A percentile compares a stretch with the other conserved stretches of the same genome.
Conservation (phyloP, 1,140 invertebrate genomes). For the Procambarus clarkii region DNA sequence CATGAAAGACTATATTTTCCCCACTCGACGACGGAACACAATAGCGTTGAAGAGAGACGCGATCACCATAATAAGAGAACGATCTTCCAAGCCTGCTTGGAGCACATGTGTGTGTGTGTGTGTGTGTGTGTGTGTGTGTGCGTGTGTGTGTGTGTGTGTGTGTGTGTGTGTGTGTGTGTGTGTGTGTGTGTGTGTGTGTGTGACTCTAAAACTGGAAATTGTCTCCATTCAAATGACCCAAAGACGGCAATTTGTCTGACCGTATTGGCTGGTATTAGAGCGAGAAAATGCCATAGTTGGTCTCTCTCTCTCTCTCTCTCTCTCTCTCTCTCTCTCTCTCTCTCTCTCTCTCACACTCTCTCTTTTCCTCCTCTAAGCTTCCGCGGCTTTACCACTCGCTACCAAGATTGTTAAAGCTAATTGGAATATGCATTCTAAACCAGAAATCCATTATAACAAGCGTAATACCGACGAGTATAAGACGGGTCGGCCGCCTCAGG, state of each 20-base stretch:
- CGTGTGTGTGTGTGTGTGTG: no score
- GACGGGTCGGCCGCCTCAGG: neutral
- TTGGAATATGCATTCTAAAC: conserved; percentile 20
- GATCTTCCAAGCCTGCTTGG: no score
- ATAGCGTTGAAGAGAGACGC: neutral
- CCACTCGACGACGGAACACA: no score
- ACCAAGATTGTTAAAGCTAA: conserved; percentile 7
- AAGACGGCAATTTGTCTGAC: neutral
- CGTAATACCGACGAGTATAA: neutral
- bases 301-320: no score
- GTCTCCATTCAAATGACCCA: neutral
- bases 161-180: no score
- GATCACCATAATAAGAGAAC: neutral
- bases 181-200: no score
- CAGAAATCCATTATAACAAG: conserved; percentile 10
- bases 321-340: no score
- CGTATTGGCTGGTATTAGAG: neutral
- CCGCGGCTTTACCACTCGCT: neutral
- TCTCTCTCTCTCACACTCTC: neutral
- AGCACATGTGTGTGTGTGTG: no score
- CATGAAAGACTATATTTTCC: no score
- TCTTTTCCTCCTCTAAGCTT: neutral
- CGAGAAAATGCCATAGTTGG: neutral
- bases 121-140: no score
- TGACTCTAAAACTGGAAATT: neutral